These are phyloP conservation scores for Neoaliturus tenellus DNA, from an alignment of 2,888 invertebrate genomes.

Conservation along the genomic window DNA sequence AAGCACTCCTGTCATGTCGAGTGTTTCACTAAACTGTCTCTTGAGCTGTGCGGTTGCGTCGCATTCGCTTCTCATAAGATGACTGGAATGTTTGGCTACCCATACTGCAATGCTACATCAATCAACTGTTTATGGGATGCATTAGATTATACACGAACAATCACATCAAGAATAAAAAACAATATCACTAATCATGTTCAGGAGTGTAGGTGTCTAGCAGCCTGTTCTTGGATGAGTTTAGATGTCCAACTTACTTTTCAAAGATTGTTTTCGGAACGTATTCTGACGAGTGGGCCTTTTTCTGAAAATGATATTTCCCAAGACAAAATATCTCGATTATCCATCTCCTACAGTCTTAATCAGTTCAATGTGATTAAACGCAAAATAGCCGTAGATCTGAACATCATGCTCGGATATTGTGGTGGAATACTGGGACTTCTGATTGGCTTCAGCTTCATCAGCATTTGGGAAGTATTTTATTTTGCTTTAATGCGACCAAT, in stretches of 20 bases:
- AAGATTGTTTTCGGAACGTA: neutral
- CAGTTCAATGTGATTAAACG: neutral
- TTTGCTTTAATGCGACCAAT: neutral
- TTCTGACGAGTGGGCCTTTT: neutral
- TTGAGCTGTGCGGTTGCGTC: neutral
- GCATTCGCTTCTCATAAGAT: neutral
- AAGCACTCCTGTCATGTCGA: neutral
- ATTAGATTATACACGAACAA: neutral
- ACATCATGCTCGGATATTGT: neutral
- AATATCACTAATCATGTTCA: neutral
- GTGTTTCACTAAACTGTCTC: neutral
- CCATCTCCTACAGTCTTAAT: neutral
- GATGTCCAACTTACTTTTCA: neutral
- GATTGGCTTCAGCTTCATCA: constrained; percentile 22
- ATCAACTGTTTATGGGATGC: neutral
- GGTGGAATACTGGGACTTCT: neutral
- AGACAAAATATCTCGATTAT: neutral
- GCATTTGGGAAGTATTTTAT: neutral
- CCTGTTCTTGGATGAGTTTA: neutral
- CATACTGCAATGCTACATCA: neutral
- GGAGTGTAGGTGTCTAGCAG: neutral
- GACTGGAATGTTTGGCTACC: neutral
- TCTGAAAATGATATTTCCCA: neutral
- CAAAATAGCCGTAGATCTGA: neutral
- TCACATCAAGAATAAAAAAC: neutral